Evolutionary conservation across 2,113 vertebrate species (phyloP).

Genomic region (Charadrius vociferus): DNA sequence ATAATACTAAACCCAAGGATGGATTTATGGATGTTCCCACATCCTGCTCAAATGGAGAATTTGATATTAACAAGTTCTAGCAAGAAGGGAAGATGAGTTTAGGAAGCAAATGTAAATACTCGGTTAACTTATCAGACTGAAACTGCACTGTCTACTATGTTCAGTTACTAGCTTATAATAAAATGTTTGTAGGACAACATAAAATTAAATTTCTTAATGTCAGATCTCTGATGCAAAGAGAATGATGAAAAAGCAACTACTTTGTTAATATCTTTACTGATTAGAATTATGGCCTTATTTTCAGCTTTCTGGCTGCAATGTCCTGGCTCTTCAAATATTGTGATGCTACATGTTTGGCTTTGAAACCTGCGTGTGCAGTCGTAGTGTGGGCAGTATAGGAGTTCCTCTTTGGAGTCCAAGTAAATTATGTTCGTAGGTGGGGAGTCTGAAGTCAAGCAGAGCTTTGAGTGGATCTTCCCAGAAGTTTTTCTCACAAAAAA

Average conservation of each 20-base stretch:
- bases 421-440: fast-evolving
- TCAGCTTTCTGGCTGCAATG: background rate
- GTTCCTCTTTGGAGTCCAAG: background rate
- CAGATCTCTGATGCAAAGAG: background rate
- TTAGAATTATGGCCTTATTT: background rate
- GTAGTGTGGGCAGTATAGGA: background rate
- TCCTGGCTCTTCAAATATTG: background rate
- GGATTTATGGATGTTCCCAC: background rate
- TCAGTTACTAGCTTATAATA: background rate
- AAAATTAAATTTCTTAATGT: background rate
- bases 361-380: background rate
- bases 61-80: too few relatives aligned
- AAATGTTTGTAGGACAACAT: background rate
- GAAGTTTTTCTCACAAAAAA: background rate
- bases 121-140: background rate
- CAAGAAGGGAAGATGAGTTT: too few relatives aligned
- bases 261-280: background rate
- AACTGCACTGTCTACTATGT: background rate
- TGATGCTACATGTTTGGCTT: background rate
- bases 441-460: background rate
- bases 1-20: background rate
- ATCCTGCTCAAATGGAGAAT: background rate
- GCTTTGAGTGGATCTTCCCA: background rate
- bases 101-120: background rate
- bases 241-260: background rate